phyloP scores from a whole-genome alignment of 2,797 vertebrate genomes.

The Nasua narica region DNA sequence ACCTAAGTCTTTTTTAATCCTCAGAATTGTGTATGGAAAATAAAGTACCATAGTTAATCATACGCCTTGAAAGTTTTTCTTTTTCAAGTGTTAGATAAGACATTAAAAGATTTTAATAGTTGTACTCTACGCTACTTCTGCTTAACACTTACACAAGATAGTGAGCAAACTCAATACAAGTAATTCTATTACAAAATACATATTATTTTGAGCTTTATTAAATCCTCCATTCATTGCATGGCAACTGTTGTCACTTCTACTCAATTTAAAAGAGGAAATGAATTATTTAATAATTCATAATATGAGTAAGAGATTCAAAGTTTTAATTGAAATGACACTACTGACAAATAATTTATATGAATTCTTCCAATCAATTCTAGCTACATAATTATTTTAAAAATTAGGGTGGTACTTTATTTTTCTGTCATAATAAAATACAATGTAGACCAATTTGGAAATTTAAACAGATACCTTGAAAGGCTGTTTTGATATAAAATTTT shows the following conservation, averaged over 20 bases:
- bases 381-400: not conserved
- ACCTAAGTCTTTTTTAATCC: not conserved
- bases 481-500: not conserved
- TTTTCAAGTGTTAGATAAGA: not conserved
- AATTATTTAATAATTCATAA: not conserved
- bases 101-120: not conserved
- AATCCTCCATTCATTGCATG: not conserved
- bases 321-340: not conserved
- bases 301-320: not conserved
- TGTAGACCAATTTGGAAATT: not conserved
- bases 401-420: not conserved
- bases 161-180: not conserved
- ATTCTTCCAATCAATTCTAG: not conserved
- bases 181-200: not conserved
- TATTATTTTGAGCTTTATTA: not conserved
- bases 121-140: not conserved
- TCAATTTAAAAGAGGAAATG: not conserved
- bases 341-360: not conserved
- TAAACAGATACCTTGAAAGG: not conserved
- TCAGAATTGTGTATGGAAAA: not conserved
- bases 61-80: not conserved
- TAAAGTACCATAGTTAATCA: not conserved
- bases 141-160: not conserved
- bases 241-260: not conserved
- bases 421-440: not conserved